phyloP scores from a whole-genome alignment of 2,113 vertebrate species.

The Sakesphorus luctuosus region DNA sequence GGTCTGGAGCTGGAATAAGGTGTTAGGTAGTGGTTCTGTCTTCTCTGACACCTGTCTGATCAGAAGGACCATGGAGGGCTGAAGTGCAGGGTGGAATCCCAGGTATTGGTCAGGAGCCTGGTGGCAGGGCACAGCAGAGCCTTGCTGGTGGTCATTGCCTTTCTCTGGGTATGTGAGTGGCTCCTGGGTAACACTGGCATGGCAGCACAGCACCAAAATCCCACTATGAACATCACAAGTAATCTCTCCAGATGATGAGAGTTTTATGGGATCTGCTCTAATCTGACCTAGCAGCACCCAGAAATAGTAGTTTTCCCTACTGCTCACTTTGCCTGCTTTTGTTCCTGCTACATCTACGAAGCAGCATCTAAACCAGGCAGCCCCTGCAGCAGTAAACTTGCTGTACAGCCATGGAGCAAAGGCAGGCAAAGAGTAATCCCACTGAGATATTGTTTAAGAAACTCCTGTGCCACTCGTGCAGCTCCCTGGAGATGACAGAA shows the following conservation, averaged over 20 bases:
- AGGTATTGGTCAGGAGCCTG: neutral
- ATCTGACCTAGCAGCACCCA: neutral
- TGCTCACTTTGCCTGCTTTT: neutral
- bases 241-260: neutral
- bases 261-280: neutral
- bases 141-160: neutral
- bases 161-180: neutral
- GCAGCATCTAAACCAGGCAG: neutral
- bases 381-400: neutral
- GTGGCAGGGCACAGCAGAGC: neutral
- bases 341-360: neutral
- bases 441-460: neutral
- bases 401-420: neutral
- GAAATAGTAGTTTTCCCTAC: neutral
- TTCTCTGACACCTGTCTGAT: neutral
- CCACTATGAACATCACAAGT: neutral
- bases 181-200: neutral
- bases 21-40: neutral
- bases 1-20: neutral
- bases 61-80: neutral
- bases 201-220: neutral
- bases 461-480: neutral
- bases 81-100: neutral
- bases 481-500: neutral
- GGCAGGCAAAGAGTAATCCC: neutral